These are phyloP conservation scores for Meiosimyza decipiens DNA, from an alignment of 2,888 invertebrate genomes.

Conservation along the genomic window DNA sequence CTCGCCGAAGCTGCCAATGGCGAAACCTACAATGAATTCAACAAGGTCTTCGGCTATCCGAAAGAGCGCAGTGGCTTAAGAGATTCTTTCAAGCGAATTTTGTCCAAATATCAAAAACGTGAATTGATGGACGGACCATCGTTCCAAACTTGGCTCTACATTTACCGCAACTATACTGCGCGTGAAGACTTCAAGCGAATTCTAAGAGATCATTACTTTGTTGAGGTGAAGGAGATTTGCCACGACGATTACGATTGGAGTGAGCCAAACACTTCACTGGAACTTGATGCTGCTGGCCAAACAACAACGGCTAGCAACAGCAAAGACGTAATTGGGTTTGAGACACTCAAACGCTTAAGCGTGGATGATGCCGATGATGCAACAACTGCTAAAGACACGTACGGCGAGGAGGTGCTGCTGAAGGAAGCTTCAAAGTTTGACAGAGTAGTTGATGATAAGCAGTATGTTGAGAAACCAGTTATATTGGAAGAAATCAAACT, in stretches of 20 bases:
- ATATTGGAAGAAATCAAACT: slow-evolving; percentile 58
- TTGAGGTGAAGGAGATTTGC: slow-evolving; percentile 71
- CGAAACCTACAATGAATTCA: slow-evolving; percentile 72
- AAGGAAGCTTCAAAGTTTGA: slow-evolving; percentile 66
- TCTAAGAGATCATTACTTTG: slow-evolving; percentile 71
- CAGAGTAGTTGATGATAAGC: slow-evolving; percentile 65
- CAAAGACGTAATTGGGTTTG: slow-evolving; percentile 65
- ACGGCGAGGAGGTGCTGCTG: slow-evolving; percentile 53
- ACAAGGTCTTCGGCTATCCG: slow-evolving; percentile 71
- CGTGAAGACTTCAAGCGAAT: slow-evolving; percentile 72
- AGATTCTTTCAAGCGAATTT: slow-evolving; percentile 54
- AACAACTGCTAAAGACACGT: slow-evolving; percentile 47
- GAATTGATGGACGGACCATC: slow-evolving; percentile 66
- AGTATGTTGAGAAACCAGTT: slow-evolving; percentile 66
- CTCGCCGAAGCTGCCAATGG: slow-evolving; percentile 74
- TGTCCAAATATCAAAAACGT: slow-evolving; percentile 55
- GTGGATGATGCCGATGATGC: slow-evolving; percentile 51
- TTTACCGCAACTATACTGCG: slow-evolving; percentile 75
- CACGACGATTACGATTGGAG: slow-evolving; percentile 58
- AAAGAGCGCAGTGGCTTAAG: slow-evolving; percentile 63
- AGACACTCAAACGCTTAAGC: slow-evolving; percentile 64
- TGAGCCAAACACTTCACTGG: slow-evolving; percentile 53
- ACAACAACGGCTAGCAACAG: slow-evolving; percentile 56
- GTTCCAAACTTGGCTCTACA: slow-evolving; percentile 75
- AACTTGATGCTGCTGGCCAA: slow-evolving; percentile 42